Evolutionary conservation across 2,797 vertebrate genomes (phyloP), one percentile per base, ranked within the genome.

Genomic region (Etheostoma nigrum): DNA sequence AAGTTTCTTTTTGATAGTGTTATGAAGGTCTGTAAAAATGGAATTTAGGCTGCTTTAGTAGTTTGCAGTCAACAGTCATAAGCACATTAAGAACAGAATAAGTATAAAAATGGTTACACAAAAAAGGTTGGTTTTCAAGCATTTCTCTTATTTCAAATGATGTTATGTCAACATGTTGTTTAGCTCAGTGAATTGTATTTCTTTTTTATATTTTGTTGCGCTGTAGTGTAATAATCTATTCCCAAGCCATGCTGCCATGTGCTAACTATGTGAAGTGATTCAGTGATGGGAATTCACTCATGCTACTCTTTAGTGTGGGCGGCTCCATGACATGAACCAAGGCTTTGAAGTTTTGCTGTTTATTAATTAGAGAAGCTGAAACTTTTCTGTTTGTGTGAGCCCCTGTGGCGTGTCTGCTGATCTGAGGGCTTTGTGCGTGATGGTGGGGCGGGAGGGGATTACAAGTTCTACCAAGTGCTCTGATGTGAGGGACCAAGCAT

Each of bases 311-410:
- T 85, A 74, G 65, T 77, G 81, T 79, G 80, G 82, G 86, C 10
- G 52, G 76, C 73, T 79, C 83, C 72, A 58, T 69, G 86, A 88
- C 85, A 86, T 87, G 67, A 82, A 82, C 57, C 36, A 8, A 5
- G 18, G 66, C 86, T 92, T 91, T 90, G 81, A 93, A 88, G 78
- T 72, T 80, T 40, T 63, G 58, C 67, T 88, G 88, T 91, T 91
- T 87, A 91, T 91, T 92, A 91, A 91, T 92, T 89, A 90, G 67
- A 86, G 83, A 81, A 81, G 76, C 67, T 68, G 63, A 84, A 86
- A 77, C 53, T 71, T 27, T 58, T 76, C 59, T 79, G 82, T 88
- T 84, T 86, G 78, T 87, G 69, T 70, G 69, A 67, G 76, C 58
- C 67, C 72, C 78, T 86, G 85, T 16, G 79, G 81, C 64, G 65